These are phyloP conservation scores for Eupithecia subfuscata DNA, from an alignment of 2,888 invertebrate genomes.

Conservation along the genomic window DNA sequence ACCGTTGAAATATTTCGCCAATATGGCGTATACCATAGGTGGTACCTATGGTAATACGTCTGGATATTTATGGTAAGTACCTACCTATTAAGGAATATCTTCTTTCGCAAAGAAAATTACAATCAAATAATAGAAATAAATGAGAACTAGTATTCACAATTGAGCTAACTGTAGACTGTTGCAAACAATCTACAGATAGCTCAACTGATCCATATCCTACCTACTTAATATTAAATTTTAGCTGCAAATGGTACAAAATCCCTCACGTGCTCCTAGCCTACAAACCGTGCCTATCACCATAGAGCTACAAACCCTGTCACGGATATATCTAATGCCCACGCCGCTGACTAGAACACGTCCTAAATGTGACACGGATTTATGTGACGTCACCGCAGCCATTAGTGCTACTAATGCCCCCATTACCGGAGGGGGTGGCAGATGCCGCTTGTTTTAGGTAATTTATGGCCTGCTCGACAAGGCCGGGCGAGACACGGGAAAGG, in stretches of 20 bases:
- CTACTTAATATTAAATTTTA: background rate
- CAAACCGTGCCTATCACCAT: background rate
- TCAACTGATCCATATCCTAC: too few relatives aligned
- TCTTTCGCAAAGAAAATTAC: too few relatives aligned
- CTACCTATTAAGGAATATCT: too few relatives aligned
- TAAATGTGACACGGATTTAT: slow-evolving; percentile 81
- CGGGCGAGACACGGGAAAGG: slow-evolving; percentile 59
- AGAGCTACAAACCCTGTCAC: slow-evolving; percentile 6
- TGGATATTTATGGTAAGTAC: background rate
- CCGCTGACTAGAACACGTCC: slow-evolving; percentile 54
- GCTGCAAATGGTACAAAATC: background rate
- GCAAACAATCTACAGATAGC: too few relatives aligned
- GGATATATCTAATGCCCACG: slow-evolving; percentile 23
- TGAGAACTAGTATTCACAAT: too few relatives aligned
- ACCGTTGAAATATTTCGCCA: too few relatives aligned
- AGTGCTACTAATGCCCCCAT: slow-evolving; percentile 82
- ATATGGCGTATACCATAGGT: too few relatives aligned
- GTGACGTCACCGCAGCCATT: slow-evolving; percentile 81
- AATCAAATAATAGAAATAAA: too few relatives aligned
- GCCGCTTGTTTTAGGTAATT: slow-evolving; percentile 84
- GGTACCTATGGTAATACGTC: too few relatives aligned
- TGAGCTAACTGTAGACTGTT: too few relatives aligned
- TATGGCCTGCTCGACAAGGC: slow-evolving; percentile 73
- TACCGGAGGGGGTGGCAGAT: slow-evolving; percentile 78
- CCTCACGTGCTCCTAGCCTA: background rate